Evolutionary conservation across 2,797 vertebrate genomes (phyloP).

Genomic region (Sebastes kiyomatsui): DNA sequence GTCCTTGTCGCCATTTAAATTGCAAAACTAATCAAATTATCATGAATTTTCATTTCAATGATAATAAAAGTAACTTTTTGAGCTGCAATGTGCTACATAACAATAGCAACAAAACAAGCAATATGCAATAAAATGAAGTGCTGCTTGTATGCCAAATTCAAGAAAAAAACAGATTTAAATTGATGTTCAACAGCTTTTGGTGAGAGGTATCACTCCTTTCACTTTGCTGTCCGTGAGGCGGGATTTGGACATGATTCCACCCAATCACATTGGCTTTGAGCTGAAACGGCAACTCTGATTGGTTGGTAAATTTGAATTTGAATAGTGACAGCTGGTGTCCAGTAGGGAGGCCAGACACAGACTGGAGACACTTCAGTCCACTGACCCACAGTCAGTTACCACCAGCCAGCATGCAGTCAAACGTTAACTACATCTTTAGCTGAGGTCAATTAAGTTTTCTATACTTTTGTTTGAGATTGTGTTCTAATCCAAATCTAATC

Average conservation of each 20-base stretch:
- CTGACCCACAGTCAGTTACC: slow-evolving; percentile 25
- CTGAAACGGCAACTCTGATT: slow-evolving; percentile 37
- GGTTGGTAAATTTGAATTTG: slow-evolving; percentile 58
- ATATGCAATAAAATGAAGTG: background rate
- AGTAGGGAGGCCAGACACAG: slow-evolving; percentile 26
- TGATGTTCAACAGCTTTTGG: background rate
- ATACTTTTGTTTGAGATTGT: slow-evolving; percentile 3
- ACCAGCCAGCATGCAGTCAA: background rate
- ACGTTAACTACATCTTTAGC: background rate
- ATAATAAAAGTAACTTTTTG: background rate
- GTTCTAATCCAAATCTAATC: slow-evolving; percentile 2
- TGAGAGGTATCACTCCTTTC: background rate
- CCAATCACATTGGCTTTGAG: slow-evolving; percentile 18
- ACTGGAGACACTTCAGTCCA: slow-evolving; percentile 45
- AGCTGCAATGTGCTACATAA: background rate
- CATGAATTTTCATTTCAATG: background rate
- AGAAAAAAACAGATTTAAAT: background rate
- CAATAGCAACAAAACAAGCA: background rate
- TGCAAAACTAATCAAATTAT: background rate
- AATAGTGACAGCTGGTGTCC: slow-evolving; percentile 52
- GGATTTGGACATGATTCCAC: background rate
- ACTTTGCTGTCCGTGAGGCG: background rate
- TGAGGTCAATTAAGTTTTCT: background rate
- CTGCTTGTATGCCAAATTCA: background rate
- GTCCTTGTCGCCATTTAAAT: slow-evolving; percentile 17